Percentiles rank a stretch among this genome's conserved stretches.
These are phyloP conservation scores for Acholoe squamosa DNA, from an alignment of 2,888 invertebrate species.

Conservation along the genomic window DNA sequence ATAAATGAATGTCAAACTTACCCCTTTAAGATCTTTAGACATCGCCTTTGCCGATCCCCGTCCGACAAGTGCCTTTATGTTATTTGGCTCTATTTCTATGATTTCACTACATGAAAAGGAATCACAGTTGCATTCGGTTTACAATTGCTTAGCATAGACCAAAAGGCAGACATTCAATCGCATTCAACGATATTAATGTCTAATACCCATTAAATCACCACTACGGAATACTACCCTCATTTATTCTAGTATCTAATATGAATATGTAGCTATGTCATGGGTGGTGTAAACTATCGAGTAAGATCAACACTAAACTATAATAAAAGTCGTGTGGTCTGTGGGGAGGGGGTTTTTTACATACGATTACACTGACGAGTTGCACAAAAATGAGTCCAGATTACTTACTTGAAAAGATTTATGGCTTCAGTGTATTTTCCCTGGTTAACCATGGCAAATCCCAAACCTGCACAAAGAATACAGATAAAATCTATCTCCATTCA, in stretches of 20 bases:
- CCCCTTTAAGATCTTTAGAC: constrained; percentile 56
- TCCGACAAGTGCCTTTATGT: constrained; percentile 58
- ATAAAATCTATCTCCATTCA: neutral
- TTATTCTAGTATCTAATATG: no score
- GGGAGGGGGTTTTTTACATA: no score
- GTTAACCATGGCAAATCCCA: constrained; percentile 56
- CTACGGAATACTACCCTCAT: no score
- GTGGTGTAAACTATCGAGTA: no score
- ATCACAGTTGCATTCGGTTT: no score
- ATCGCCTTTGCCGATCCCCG: constrained; percentile 54
- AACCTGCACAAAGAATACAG: constrained; percentile 13
- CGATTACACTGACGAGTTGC: no score
- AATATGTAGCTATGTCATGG: no score
- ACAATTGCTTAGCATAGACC: no score
- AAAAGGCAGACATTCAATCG: neutral
- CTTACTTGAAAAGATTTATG: constrained; percentile 50
- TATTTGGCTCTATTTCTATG: constrained; percentile 35
- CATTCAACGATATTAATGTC: neutral
- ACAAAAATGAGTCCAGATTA: neutral
- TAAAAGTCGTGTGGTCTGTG: no score
- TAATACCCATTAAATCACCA: no score
- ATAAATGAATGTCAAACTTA: neutral
- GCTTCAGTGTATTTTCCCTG: constrained; percentile 55
- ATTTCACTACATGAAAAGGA: constrained; percentile 32
- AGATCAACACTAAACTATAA: no score